These are phyloP conservation scores for Rhadinocentrus ornatus DNA, from an alignment of 2,797 vertebrate species.

Conservation along the genomic window DNA sequence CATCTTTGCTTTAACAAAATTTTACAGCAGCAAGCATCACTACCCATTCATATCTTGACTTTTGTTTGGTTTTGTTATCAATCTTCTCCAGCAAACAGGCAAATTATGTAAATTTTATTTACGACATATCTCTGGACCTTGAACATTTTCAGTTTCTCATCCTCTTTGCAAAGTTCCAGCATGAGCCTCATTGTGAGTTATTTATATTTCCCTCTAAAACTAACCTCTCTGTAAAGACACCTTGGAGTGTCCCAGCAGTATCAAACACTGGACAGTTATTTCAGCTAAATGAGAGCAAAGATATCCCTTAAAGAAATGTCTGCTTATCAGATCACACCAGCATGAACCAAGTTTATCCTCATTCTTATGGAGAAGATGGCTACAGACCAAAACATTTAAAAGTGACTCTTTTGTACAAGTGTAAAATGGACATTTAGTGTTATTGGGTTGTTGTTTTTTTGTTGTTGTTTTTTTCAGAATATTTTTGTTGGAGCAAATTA, in stretches of 20 bases:
- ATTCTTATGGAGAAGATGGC: not conserved
- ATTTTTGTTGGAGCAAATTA: not conserved
- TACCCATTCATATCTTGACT: not conserved
- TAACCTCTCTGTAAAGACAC: too few relatives aligned
- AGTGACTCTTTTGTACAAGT: not conserved
- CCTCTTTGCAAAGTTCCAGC: not conserved
- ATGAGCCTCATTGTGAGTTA: too few relatives aligned
- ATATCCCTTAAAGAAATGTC: not conserved
- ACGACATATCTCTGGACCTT: not conserved
- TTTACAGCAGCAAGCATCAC: not conserved
- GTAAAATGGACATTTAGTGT: not conserved
- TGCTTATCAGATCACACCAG: not conserved
- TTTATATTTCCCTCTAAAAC: too few relatives aligned
- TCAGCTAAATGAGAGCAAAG: not conserved
- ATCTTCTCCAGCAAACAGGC: not conserved
- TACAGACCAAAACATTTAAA: not conserved
- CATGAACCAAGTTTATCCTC: not conserved
- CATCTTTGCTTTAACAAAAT: not conserved
- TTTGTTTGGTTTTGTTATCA: not conserved
- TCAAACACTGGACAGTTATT: too few relatives aligned
- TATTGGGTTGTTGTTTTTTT: not conserved
- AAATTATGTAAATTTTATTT: not conserved
- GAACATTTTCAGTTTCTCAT: conserved; percentile 8
- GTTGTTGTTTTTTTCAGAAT: too few relatives aligned
- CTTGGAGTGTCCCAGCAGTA: too few relatives aligned